Conservation (phyloP, 2,113 vertebrate genomes). For the Eudyptes chrysolophus region DNA sequence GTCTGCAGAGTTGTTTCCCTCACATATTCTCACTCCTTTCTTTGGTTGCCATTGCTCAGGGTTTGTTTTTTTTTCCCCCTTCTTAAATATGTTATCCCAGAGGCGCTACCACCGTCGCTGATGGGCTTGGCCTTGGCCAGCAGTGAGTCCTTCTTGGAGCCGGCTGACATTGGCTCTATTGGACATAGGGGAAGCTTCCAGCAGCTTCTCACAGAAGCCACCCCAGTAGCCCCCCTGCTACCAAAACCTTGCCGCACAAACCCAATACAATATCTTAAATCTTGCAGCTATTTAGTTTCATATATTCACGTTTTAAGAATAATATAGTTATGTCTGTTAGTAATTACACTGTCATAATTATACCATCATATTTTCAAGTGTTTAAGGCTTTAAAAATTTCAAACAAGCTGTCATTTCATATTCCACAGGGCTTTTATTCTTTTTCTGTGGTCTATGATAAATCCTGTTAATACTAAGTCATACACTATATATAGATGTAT, state of each 20-base stretch:
- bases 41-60: not conserved
- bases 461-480: not conserved
- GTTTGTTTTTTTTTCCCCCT: no score
- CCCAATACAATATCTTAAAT: not conserved
- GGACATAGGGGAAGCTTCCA: not conserved
- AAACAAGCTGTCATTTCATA: constrained; percentile 41
- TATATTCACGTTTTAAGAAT: not conserved
- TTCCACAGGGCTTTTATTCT: not conserved
- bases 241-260: not conserved
- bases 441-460: not conserved
- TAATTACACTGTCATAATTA: constrained; percentile 44
- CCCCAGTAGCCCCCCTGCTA: not conserved
- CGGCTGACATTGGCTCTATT: not conserved
- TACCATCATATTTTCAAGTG: constrained; percentile 33
- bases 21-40: not conserved
- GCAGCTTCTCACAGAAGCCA: not conserved
- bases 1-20: not conserved
- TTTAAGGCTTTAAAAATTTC: constrained; percentile 39
- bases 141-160: not conserved
- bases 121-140: not conserved
- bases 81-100: not conserved
- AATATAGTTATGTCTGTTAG: not conserved
- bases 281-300: not conserved
- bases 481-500: not conserved
- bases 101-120: not conserved